Evolutionary conservation across 2,888 invertebrate species (phyloP), one percentile per base, ranked within the genome.

Genomic region (Altica lythri): DNA sequence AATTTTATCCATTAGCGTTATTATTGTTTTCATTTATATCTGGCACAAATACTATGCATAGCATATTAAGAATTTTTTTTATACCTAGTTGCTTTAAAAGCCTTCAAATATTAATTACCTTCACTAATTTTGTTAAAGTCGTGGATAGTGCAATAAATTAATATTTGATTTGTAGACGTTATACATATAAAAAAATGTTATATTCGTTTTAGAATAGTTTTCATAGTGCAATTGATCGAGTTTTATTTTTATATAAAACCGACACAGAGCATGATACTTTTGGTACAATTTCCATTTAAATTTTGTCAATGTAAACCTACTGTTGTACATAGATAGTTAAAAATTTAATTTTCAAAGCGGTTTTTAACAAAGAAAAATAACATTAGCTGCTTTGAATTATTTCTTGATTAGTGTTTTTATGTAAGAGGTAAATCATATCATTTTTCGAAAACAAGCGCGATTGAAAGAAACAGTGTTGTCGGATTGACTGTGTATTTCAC

Each of bases 181-280:
- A n/a, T n/a, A n/a, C n/a, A n/a, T n/a, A n/a, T n/a, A n/a, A n/a
- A n/a, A n/a, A n/a, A n/a, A n/a, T n/a, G n/a, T n/a, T n/a, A n/a
- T n/a, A n/a, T n/a, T n/a, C n/a, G n/a, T n/a, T n/a, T n/a, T n/a
- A n/a, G n/a, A n/a, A n/a, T n/a, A n/a, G n/a, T n/a, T n/a, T n/a
- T n/a, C n/a, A n/a, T n/a, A n/a, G n/a, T n/a, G n/a, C 1, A 29
- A 29, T 29, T 29, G 29, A 29, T 29, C 29, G n/a, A 29, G 29
- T 29, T 29, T 25, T 8, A 5, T 25, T 25, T 5, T 25, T 29
- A n/a, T 29, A 29, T 4, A 3, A 29, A 61, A 59, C 55, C 62
- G 68, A 66, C 66, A 46, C 72, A 71, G 72, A 72, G 72, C 72
- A 71, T 69, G 50, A 62, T 62, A n/a, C n/a, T n/a, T 67, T 49